Base-by-base conservation (phyloP, 2,888 invertebrate genomes). In the Xestia xanthographa region DNA sequence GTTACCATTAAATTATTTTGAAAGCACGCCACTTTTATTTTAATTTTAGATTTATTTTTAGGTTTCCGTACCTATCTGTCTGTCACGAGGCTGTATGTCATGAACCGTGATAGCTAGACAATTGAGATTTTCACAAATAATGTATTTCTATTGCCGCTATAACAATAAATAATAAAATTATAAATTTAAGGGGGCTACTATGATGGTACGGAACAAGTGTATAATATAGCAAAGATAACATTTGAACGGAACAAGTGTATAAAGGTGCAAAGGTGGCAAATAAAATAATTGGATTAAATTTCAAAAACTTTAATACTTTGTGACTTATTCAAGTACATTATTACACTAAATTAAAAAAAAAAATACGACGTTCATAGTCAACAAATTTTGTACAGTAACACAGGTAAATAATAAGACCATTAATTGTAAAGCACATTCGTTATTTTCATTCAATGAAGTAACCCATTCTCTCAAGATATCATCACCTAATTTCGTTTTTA, bases 281-380 rank as follows among this genome's bases (percentile, higher is more conserved):
- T n/a, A n/a, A n/a, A n/a, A n/a, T n/a, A n/a, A n/a, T n/a, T 26
- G 41, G 5, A 26, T 26, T 8, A 0, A 63, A 17, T 41, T 9
- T 56, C 11, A 48, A 63, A 63, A 48, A 41, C 63, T 77, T 77
- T 79, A 79, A 53, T 77, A 43, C 58, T 62, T 41, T 71, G 5
- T 48, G 63, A 79, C 41, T 29, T 56, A 56, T 17, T 56, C n/a
- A 56, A 14, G 73, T 80, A 62, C 56, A 80, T 22, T 29, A 63
- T 26, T 63, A 41, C 1, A 56, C 11, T 34, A n/a, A 5, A 38
- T n/a, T 41, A 6, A 38, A 14, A 14, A 62, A 6, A 38, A 14
- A 14, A 62, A 5, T 2, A 0, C 62, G 38, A 38, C 38, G 38
- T 22, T 73, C 34, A 65, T 22, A 11, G 38, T 41, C 22, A 6